These are phyloP conservation scores for Aleadryas rufinucha DNA, from an alignment of 2,113 vertebrate species.

Conservation along the genomic window DNA sequence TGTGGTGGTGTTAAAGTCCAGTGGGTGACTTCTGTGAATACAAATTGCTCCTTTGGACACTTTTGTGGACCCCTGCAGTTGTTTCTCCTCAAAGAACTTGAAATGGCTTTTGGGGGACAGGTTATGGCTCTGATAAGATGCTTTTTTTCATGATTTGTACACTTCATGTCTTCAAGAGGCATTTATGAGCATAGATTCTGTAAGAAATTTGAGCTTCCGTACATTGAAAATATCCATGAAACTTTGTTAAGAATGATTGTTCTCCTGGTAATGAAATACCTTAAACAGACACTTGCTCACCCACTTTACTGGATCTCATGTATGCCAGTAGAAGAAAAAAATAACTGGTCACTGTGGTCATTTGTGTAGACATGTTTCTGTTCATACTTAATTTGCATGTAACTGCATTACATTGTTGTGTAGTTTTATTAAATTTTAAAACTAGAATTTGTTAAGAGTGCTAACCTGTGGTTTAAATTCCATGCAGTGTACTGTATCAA, in stretches of 20 bases:
- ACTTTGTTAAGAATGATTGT: not conserved
- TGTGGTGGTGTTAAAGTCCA: not conserved
- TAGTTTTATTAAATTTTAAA: not conserved
- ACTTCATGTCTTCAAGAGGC: not conserved
- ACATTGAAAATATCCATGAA: not conserved
- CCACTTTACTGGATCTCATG: not conserved
- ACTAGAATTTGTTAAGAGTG: not conserved
- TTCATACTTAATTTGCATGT: not conserved
- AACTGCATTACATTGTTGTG: not conserved
- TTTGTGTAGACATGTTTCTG: not conserved
- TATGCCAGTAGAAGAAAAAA: not conserved
- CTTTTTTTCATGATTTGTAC: not conserved
- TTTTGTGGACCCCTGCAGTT: not conserved
- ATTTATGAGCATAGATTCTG: not conserved
- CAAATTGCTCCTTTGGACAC: not conserved
- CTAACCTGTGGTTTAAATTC: not conserved
- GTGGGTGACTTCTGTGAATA: not conserved
- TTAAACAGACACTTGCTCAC: not conserved
- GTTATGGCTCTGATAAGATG: not conserved
- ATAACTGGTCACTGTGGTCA: not conserved
- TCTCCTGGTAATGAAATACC: not conserved
- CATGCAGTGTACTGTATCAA: accelerated
- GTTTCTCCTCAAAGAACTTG: not conserved
- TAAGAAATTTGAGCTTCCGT: not conserved
- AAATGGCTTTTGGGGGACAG: not conserved